These are phyloP conservation scores for Heliconius aoede DNA, from an alignment of 2,888 invertebrate genomes.

Conservation along the genomic window DNA sequence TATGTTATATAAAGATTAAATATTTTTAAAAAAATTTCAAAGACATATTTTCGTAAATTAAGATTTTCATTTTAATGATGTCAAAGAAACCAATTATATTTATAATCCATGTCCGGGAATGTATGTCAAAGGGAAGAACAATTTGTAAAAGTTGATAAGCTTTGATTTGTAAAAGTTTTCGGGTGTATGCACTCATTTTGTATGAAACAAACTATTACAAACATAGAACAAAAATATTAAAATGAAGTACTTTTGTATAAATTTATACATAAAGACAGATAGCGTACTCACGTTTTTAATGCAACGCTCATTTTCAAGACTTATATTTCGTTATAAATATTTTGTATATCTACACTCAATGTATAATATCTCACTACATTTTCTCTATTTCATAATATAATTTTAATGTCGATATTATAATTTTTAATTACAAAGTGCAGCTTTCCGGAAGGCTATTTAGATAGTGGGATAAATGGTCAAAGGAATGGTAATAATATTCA, in stretches of 20 bases:
- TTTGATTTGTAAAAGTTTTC: no score
- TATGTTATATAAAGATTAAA: no score
- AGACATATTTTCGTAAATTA: no score
- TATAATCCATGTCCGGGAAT: no score
- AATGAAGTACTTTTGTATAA: not conserved
- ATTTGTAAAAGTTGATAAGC: no score
- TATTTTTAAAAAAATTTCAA: no score
- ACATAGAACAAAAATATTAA: no score
- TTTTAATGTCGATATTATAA: slow-evolving; percentile 17
- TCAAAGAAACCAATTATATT: no score
- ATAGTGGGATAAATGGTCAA: slow-evolving; percentile 52
- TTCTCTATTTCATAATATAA: not conserved
- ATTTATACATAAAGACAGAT: not conserved
- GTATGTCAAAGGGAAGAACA: no score
- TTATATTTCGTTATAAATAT: not conserved
- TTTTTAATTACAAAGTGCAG: slow-evolving; percentile 44
- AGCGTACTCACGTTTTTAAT: not conserved
- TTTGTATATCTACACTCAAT: not conserved
- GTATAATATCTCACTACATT: not conserved
- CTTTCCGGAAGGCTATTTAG: slow-evolving; percentile 51
- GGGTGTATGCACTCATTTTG: no score
- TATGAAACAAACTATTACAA: no score
- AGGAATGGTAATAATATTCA: slow-evolving; percentile 72
- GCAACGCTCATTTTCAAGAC: not conserved
- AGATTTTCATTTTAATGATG: no score